Evolutionary conservation across 1,140 invertebrate genomes (phyloP), one percentile per base, ranked within the genome.

Genomic region (Scaptomyza pallida): DNA sequence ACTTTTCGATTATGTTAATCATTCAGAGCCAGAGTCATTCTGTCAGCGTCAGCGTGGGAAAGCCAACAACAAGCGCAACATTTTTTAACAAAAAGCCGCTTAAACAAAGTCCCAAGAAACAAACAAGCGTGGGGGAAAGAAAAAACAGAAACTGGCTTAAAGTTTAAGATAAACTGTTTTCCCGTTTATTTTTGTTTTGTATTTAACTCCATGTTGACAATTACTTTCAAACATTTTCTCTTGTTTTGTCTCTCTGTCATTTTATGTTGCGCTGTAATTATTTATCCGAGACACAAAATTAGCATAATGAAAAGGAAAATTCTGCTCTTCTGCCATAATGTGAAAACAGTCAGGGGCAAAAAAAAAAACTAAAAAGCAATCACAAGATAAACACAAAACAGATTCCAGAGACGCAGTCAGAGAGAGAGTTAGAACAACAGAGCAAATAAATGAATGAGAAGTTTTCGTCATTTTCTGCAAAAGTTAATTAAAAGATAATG

Each of bases 401-500:
- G 75, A 56, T 71, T 71, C 56, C 54, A 65, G 43, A 43, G 35
- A 71, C 63, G 50, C 13, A 43, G 26, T 9, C 1, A 30, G 0
- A 30, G 26, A 30, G 6, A 30, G 26, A 30, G 26, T 26, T 26
- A 26, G 23, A 26, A 26, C 23, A 26, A 26, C 23, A 23, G 5
- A 1, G 21, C 21, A 26, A 26, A 26, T 26, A 30, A 9, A 8
- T 1, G 26, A 9, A 26, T 37, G 56, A 64, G 45, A 76, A 86
- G 60, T 64, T 86, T 83, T 71, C 57, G 63, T 48, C 73, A 50
- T 70, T 68, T 62, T n/a, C n/a, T 35, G 33, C 33, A 37, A 55
- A 86, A 86, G 85, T 86, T 86, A 86, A 86, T 86, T 86, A 86
- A 86, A 88, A 86, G 81, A 86, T 86, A 86, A 86, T 88, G 78